Conservation (phyloP, 2,113 vertebrate species). For the Catharus fuscescens region DNA sequence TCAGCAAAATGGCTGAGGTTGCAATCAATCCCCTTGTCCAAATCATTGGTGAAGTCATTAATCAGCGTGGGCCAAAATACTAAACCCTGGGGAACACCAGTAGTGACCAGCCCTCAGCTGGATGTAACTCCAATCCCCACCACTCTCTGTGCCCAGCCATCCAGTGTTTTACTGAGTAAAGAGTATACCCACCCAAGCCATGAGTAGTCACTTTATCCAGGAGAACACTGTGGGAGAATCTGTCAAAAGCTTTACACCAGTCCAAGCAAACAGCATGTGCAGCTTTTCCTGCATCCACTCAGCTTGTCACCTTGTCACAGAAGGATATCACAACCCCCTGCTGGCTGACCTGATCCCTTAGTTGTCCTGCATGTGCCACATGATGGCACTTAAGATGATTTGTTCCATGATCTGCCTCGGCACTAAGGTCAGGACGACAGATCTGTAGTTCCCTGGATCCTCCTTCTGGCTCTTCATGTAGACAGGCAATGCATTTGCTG, state of each 20-base stretch:
- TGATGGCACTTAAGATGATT: too few relatives aligned
- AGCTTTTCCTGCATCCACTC: not conserved
- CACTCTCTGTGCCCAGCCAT: not conserved
- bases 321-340: not conserved
- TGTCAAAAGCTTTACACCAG: not conserved
- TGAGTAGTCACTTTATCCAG: not conserved
- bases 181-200: not conserved
- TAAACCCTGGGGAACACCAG: not conserved
- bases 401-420: not conserved
- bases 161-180: not conserved
- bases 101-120: not conserved
- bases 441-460: not conserved
- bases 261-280: not conserved
- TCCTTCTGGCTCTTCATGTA: not conserved
- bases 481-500: not conserved
- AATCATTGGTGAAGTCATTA: not conserved
- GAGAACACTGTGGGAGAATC: accelerated
- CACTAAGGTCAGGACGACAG: not conserved
- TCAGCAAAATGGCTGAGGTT: not conserved
- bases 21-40: not conserved
- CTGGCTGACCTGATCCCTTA: not conserved
- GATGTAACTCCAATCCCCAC: not conserved
- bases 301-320: not conserved
- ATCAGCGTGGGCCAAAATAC: not conserved
- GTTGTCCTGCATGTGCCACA: accelerated